Evolutionary conservation across 2,113 vertebrate genomes (phyloP).

Genomic region (Sebastes schlegelii): DNA sequence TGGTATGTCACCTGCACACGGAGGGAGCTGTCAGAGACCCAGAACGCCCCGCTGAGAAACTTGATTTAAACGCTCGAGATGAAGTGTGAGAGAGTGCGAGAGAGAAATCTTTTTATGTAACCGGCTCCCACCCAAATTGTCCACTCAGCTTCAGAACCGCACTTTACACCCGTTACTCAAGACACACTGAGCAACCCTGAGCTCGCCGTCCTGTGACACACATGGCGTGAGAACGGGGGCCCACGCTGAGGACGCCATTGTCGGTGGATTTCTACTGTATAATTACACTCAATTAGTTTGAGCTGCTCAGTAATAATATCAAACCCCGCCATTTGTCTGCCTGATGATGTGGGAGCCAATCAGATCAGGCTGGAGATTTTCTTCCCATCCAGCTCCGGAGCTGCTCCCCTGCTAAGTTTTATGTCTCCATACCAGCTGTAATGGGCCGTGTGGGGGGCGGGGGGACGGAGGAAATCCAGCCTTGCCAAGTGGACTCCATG

Average conservation of each 20-base stretch:
- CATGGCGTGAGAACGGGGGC: constrained; percentile 64
- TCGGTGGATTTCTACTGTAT: constrained; percentile 50
- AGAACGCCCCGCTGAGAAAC: constrained; percentile 53
- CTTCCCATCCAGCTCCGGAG: constrained; percentile 78
- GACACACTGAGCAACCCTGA: constrained; percentile 25
- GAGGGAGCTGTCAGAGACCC: constrained; percentile 39
- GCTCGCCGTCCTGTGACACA: constrained; percentile 27
- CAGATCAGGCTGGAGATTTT: constrained; percentile 80
- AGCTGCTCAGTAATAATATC: constrained; percentile 65
- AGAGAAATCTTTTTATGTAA: constrained; percentile 42
- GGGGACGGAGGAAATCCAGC: constrained; percentile 82
- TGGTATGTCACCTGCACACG: constrained; percentile 69
- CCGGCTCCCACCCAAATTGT: constrained; percentile 33
- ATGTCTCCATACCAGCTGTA: constrained; percentile 85
- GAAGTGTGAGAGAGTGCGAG: constrained; percentile 32
- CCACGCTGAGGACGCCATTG: constrained; percentile 32
- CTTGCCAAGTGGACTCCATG: constrained; percentile 84
- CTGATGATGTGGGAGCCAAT: constrained; percentile 84
- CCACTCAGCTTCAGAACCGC: constrained; percentile 31
- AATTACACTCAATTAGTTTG: constrained; percentile 70
- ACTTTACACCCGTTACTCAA: constrained; percentile 31
- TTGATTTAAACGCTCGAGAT: constrained; percentile 49
- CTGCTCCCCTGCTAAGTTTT: constrained; percentile 85
- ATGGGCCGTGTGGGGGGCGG: constrained; percentile 67
- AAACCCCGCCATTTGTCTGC: constrained; percentile 80